Evolutionary conservation across 2,113 vertebrate genomes (phyloP).

Genomic region (Meles meles): DNA sequence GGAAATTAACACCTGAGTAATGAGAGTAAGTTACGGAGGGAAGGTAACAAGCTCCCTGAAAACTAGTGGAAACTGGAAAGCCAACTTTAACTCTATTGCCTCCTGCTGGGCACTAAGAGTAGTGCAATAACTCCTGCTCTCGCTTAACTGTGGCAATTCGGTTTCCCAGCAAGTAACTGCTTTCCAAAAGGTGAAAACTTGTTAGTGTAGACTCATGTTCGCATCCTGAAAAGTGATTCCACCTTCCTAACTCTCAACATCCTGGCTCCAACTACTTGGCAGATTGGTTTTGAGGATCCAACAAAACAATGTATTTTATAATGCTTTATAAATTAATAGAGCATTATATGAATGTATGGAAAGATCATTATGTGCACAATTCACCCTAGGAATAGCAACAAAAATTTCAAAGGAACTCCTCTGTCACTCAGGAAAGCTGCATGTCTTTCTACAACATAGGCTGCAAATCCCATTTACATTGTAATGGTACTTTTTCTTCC

Average conservation of each 20-base stretch:
- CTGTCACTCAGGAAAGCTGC: background rate
- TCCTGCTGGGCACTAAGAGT: background rate
- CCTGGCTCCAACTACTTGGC: background rate
- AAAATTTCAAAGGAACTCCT: background rate
- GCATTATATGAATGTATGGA: background rate
- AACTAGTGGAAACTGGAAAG: background rate
- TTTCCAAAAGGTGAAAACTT: background rate
- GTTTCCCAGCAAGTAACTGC: background rate
- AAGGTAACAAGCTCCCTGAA: background rate
- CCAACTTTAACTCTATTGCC: background rate
- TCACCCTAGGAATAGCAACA: background rate
- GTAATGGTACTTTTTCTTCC: background rate
- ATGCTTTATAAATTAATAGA: background rate
- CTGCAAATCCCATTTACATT: background rate
- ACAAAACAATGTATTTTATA: background rate
- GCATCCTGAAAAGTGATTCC: background rate
- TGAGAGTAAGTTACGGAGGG: background rate
- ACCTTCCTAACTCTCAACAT: background rate
- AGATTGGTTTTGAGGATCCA: background rate
- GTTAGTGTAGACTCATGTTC: background rate
- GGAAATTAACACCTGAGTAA: background rate
- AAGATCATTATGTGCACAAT: background rate
- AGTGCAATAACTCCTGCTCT: background rate
- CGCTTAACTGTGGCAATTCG: background rate
- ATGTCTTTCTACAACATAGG: background rate